A percentile compares a stretch with the other conserved stretches of the same genome.
Conservation (phyloP, 1,140 invertebrate species). For the Hesperophylax magnus region DNA sequence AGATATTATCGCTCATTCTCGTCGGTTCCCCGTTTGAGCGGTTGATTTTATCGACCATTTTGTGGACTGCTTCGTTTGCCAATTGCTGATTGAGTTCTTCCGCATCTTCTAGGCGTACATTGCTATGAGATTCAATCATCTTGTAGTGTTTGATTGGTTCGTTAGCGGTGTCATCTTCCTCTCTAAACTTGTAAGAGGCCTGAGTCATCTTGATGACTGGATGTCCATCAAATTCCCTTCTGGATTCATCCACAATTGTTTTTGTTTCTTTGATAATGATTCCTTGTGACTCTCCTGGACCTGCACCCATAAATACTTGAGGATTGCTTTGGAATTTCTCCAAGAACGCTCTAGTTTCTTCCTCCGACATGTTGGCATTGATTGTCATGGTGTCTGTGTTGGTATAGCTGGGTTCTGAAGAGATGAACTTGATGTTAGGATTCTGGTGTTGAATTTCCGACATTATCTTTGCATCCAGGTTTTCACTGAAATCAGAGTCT, state of each 20-base stretch:
- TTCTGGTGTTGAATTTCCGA: constrained; percentile 67
- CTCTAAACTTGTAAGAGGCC: constrained; percentile 52
- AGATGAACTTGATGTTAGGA: constrained; percentile 67
- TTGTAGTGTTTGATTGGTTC: constrained; percentile 56
- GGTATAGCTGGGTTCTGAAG: constrained; percentile 65
- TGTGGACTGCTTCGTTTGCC: constrained; percentile 33
- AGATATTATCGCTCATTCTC: constrained; percentile 1
- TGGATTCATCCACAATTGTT: constrained; percentile 62
- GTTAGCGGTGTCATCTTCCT: constrained; percentile 62
- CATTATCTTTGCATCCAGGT: constrained; percentile 65
- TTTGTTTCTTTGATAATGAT: constrained; percentile 61
- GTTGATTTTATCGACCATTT: constrained; percentile 43
- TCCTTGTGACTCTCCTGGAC: constrained; percentile 63
- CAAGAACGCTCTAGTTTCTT: constrained; percentile 66
- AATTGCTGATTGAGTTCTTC: constrained; percentile 7
- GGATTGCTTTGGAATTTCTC: constrained; percentile 67
- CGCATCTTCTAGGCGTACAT: constrained; percentile 19
- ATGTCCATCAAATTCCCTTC: constrained; percentile 41
- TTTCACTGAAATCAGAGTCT: constrained; percentile 63
- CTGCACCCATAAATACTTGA: constrained; percentile 61
- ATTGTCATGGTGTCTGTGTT: constrained; percentile 69
- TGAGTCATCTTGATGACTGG: constrained; percentile 50
- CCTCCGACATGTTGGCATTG: constrained; percentile 65
- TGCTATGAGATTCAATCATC: constrained; percentile 58
- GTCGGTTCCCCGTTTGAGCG: constrained; percentile 35